Percentiles rank a stretch among this genome's conserved stretches.
Conservation (phyloP, 37 sponge, comb jelly and placozoan genomes). For the Dysidea cf. avara region DNA sequence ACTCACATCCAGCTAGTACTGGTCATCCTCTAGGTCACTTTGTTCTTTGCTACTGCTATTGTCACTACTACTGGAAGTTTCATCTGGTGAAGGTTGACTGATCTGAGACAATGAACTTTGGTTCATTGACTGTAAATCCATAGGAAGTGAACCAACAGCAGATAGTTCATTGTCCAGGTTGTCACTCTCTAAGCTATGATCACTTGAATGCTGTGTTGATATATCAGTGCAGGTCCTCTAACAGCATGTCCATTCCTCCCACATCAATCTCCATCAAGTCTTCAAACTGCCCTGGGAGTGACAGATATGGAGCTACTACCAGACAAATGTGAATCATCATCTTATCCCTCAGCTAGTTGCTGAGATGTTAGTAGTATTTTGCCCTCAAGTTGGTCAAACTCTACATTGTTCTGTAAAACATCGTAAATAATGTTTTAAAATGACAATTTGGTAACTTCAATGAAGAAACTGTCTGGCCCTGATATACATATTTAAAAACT, state of each 20-base stretch:
- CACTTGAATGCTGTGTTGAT: slow-evolving; percentile 14
- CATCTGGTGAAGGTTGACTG: too few species aligned
- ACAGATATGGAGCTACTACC: neutral
- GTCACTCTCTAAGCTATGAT: slow-evolving; percentile 31
- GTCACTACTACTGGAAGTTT: too few species aligned
- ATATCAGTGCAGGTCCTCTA: slow-evolving; percentile 69
- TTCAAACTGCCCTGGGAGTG: slow-evolving; percentile 1
- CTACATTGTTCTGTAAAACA: slow-evolving; percentile 7
- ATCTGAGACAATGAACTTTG: too few species aligned
- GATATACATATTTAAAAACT: neutral
- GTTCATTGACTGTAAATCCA: too few species aligned
- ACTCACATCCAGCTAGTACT: too few species aligned
- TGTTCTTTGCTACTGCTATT: too few species aligned
- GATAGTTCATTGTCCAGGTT: neutral
- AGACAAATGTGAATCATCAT: neutral
- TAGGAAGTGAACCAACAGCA: too few species aligned
- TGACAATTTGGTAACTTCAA: slow-evolving; percentile 44
- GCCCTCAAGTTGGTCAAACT: slow-evolving; percentile 23
- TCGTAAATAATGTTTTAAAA: slow-evolving; percentile 39
- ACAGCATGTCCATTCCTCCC: slow-evolving; percentile 24
- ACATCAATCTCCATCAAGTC: slow-evolving; percentile 7
- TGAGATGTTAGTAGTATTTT: slow-evolving; percentile 4
- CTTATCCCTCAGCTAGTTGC: neutral
- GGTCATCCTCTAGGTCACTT: too few species aligned
- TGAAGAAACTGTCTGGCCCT: slow-evolving; percentile 47